Evolutionary conservation across 2,888 invertebrate species (phyloP).

Genomic region (Plebejus melissa): DNA sequence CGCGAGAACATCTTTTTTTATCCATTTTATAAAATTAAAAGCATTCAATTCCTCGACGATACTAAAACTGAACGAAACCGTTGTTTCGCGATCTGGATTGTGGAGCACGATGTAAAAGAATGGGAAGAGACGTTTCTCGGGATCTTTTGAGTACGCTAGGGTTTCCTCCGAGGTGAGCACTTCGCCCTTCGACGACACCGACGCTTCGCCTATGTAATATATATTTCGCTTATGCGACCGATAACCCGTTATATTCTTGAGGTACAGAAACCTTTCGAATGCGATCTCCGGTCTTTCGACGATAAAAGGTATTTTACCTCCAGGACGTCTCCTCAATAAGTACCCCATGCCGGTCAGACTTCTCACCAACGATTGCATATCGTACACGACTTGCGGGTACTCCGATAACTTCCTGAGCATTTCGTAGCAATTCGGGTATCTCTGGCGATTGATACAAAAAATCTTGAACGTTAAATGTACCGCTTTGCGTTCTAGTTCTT

Average conservation of each 20-base stretch:
- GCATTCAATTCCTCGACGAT: background rate
- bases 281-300: slow-evolving; percentile 31
- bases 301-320: slow-evolving; percentile 23
- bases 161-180: slow-evolving; percentile 29
- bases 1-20: slow-evolving; percentile 1
- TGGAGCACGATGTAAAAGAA: background rate
- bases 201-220: slow-evolving; percentile 30
- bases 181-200: background rate
- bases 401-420: slow-evolving; percentile 28
- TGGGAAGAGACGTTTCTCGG: background rate
- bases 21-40: slow-evolving; percentile 28
- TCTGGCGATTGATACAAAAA: background rate
- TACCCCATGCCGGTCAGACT: slow-evolving; percentile 32
- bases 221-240: slow-evolving; percentile 24
- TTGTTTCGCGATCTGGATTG: background rate
- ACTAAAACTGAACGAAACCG: slow-evolving; percentile 9
- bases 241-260: slow-evolving; percentile 30
- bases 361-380: slow-evolving; percentile 31
- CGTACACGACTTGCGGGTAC: slow-evolving; percentile 28
- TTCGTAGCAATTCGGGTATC: slow-evolving; percentile 29
- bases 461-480: background rate
- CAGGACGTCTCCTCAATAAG: slow-evolving; percentile 30
- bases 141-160: background rate
- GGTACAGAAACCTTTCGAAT: slow-evolving; percentile 31
- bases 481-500: background rate